phyloP scores from a whole-genome alignment of 2,113 vertebrate species.

The Canis aureus region DNA sequence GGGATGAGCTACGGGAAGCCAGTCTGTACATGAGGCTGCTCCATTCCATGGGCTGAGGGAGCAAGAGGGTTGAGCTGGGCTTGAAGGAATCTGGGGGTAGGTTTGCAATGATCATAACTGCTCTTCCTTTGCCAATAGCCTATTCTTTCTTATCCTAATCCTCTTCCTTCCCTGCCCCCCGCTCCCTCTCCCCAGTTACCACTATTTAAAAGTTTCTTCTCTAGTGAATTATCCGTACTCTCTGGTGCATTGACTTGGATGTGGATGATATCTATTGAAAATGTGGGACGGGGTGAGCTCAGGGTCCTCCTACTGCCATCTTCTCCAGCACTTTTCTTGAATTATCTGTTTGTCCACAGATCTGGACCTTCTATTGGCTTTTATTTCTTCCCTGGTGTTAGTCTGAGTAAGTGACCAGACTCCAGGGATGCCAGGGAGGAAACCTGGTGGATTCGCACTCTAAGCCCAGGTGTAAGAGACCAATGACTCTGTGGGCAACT shows the following conservation, averaged over 20 bases:
- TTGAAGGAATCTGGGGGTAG: background rate
- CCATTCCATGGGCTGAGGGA: background rate
- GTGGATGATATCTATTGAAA: background rate
- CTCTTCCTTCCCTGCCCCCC: too few relatives aligned
- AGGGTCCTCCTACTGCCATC: background rate
- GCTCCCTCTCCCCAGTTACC: too few relatives aligned
- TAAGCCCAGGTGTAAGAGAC: background rate
- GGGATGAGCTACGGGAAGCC: background rate
- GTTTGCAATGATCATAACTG: background rate
- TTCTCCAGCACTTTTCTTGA: background rate
- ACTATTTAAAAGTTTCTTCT: background rate
- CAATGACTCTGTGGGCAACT: background rate
- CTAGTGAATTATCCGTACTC: background rate
- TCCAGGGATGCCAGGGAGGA: background rate
- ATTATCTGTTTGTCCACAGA: background rate
- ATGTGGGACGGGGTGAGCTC: background rate
- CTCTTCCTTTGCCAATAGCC: background rate
- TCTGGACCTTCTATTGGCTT: background rate
- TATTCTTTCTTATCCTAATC: too few relatives aligned
- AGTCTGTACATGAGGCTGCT: fast-evolving
- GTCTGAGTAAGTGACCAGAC: background rate
- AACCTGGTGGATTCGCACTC: background rate
- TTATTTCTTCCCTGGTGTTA: background rate
- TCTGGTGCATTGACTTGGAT: background rate
- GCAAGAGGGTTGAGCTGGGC: background rate